phyloP scores from a whole-genome alignment of 2,888 invertebrate genomes.

The Pristionchus entomophagus region DNA sequence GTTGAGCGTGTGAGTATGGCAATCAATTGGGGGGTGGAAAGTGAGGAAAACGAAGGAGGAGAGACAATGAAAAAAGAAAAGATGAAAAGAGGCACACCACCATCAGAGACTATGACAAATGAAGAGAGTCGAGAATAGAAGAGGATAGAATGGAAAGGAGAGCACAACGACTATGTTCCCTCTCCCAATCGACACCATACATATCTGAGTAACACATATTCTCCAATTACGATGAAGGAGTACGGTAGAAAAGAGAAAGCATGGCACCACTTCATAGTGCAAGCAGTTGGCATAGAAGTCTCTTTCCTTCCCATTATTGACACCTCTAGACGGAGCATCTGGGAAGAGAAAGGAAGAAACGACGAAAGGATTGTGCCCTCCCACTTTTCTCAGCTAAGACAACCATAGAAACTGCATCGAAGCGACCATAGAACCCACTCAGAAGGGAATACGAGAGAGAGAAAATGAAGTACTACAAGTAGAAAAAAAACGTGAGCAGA shows the following conservation, averaged over 20 bases:
- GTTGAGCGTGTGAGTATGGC: constrained; percentile 25
- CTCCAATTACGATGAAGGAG: not conserved
- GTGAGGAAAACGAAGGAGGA: constrained; percentile 12
- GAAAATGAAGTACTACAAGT: no score
- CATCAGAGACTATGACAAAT: not conserved
- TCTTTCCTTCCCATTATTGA: not conserved
- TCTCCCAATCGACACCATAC: constrained; percentile 6
- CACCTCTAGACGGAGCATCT: not conserved
- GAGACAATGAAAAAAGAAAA: constrained; percentile 38
- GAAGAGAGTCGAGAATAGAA: constrained; percentile 13
- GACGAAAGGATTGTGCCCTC: not conserved
- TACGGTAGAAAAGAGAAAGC: not conserved
- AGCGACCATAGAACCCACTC: no score
- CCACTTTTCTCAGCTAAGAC: not conserved
- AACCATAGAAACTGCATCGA: not conserved
- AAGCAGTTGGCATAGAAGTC: not conserved
- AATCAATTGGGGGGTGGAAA: constrained; percentile 22
- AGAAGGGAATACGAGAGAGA: no score
- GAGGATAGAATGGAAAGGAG: constrained; percentile 39
- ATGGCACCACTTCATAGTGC: not conserved
- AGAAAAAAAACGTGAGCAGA: no score
- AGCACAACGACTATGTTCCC: constrained; percentile 3
- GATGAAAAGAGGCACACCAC: constrained; percentile 39
- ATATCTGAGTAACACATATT: not conserved
- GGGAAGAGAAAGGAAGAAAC: not conserved